Evolutionary conservation across 2,797 vertebrate genomes (phyloP), one percentile per base, ranked within the genome.

Genomic region (Amphiprion clarkii): DNA sequence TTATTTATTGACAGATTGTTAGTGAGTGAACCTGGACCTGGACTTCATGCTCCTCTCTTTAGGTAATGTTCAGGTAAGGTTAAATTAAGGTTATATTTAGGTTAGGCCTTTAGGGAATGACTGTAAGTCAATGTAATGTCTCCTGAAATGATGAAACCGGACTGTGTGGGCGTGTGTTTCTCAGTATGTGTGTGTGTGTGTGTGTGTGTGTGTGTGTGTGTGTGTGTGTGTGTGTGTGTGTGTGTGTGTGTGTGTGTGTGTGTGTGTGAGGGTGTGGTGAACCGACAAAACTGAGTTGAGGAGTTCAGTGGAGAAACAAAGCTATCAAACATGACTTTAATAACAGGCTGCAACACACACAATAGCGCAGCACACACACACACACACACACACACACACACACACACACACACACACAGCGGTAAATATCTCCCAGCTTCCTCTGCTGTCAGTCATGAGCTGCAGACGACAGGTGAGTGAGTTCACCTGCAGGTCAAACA

Each of bases 391-490:
- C 17, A 17, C 44, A 23, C 42, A 71, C 27, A n/a, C 29, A 52
- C 48, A 42, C 49, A 46, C 58, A 23, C 46, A 56, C 29, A 55
- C 39, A 55, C 52, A 44, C 39, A 55, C 8, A 25, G 14, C 13
- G 12, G 7, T 17, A 25, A 21, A 39, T 49, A 49, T 59, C 57
- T 29, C 31, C 31, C 46, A 49, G 6, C 46, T 8, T 51, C 29
- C 31, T 40, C 27, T 44, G 44, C 25, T 65, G 67, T 63, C 72
- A 67, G 44, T 76, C 56, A 56, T 5, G 0, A 19, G 25, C 49
- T 48, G 21, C 39, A 56, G 65, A 17, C 11, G 0, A 29, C 48
- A 56, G 29, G 52, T 64, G 60, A 40, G 52, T 49, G 52, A 40
- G 54, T 49, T 72, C 27, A 67, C 12, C 53, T 62, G 10, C 29